Conservation (phyloP, 2,888 invertebrate genomes). For the Galerucella pusilla region DNA sequence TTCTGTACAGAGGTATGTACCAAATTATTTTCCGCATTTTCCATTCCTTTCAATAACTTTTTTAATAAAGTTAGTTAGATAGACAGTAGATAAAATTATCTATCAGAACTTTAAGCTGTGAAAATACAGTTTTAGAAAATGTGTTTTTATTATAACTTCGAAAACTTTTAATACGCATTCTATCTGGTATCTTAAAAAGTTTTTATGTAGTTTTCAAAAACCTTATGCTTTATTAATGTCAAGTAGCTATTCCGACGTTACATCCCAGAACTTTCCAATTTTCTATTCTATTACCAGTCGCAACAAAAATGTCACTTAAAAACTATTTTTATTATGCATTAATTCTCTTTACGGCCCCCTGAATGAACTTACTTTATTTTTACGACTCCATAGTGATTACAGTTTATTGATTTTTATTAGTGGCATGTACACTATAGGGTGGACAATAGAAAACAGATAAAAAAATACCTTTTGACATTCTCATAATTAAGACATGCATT, state of each 20-base stretch:
- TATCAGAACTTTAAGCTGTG: too few species aligned
- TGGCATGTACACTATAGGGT: background rate
- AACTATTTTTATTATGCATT: slow-evolving; percentile 13
- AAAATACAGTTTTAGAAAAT: background rate
- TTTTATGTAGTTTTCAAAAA: background rate
- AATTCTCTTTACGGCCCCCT: background rate
- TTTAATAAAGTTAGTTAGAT: too few species aligned
- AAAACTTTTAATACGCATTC: background rate
- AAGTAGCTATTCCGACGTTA: background rate
- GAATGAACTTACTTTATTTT: background rate
- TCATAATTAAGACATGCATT: too few species aligned
- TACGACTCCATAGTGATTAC: slow-evolving; percentile 10
- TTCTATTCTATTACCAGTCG: background rate
- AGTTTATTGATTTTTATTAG: slow-evolving; percentile 21
- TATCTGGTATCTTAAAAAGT: background rate
- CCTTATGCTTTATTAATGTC: slow-evolving; percentile 6
- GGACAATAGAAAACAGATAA: background rate
- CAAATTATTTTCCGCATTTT: too few species aligned
- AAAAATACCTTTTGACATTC: too few species aligned
- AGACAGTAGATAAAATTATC: too few species aligned
- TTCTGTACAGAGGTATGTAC: too few species aligned
- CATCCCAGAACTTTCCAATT: background rate
- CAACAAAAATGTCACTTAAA: slow-evolving; percentile 7
- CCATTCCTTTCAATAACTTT: too few species aligned
- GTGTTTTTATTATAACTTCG: background rate